Evolutionary conservation across 2,113 vertebrate species (phyloP).

Genomic region (Phoxinus phoxinus): DNA sequence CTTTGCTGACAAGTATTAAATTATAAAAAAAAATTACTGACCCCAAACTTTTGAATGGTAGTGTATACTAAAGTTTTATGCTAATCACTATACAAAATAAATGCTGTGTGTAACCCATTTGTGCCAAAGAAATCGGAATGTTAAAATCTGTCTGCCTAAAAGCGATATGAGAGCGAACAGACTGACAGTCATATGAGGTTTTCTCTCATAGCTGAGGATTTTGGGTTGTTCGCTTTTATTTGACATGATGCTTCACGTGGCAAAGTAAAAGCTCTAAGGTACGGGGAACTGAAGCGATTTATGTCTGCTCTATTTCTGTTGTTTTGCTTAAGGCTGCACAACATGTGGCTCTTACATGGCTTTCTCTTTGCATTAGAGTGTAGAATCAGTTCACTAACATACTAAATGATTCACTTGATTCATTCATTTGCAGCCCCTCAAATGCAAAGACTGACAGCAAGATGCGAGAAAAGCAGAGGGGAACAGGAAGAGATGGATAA

Average conservation of each 20-base stretch:
- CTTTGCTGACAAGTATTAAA: neutral
- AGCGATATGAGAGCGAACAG: neutral
- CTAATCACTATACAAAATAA: neutral
- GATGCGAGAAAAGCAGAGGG: neutral
- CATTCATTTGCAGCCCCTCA: neutral
- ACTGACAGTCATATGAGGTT: neutral
- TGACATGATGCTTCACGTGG: neutral
- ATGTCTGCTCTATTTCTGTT: constrained; percentile 31
- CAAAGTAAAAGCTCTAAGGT: constrained; percentile 11
- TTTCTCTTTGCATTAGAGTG: neutral
- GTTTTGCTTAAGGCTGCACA: constrained; percentile 34
- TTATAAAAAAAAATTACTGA: neutral
- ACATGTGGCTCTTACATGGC: constrained; percentile 10
- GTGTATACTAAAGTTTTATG: neutral
- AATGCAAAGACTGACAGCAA: neutral
- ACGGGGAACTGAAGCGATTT: neutral
- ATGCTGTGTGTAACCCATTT: neutral
- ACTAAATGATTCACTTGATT: neutral
- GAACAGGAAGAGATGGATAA: constrained; percentile 30
- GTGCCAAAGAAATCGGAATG: neutral
- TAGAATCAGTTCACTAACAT: neutral
- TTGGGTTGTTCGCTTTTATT: constrained; percentile 7
- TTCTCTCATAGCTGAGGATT: constrained; percentile 5
- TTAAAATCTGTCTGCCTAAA: neutral
- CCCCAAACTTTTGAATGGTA: neutral